Evolutionary conservation across 2,797 vertebrate species (phyloP).

Genomic region (Phaenicophaeus curvirostris): DNA sequence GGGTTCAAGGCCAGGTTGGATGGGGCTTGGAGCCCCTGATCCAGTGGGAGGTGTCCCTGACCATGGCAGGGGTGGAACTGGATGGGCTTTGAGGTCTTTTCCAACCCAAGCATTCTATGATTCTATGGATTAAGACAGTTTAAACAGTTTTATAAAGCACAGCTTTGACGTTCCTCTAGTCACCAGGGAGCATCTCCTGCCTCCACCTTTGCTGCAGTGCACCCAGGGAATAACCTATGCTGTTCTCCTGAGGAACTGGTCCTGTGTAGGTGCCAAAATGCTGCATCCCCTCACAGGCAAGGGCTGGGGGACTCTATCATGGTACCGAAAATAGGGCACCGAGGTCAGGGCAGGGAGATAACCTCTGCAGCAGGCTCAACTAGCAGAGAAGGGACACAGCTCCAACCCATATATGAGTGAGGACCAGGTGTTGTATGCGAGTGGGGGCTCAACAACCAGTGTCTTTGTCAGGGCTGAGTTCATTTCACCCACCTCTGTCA

Average conservation of each 20-base stretch:
- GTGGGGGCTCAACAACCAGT: accelerated
- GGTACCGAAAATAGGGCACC: accelerated
- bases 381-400: background rate
- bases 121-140: background rate
- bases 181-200: accelerated
- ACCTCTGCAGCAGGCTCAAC: accelerated
- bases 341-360: background rate
- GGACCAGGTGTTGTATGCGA: accelerated
- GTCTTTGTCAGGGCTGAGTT: background rate
- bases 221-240: background rate
- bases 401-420: accelerated
- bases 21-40: no score
- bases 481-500: accelerated
- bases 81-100: no score
- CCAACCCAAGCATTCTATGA: no score
- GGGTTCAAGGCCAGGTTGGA: no score
- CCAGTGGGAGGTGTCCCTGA: no score
- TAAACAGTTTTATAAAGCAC: background rate
- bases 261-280: background rate
- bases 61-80: no score
- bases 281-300: accelerated
- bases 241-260: background rate
- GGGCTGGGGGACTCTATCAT: background rate
- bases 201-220: background rate
- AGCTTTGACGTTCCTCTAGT: background rate